Conservation (phyloP, 2,888 invertebrate genomes). For the Exocentrus adspersus region DNA sequence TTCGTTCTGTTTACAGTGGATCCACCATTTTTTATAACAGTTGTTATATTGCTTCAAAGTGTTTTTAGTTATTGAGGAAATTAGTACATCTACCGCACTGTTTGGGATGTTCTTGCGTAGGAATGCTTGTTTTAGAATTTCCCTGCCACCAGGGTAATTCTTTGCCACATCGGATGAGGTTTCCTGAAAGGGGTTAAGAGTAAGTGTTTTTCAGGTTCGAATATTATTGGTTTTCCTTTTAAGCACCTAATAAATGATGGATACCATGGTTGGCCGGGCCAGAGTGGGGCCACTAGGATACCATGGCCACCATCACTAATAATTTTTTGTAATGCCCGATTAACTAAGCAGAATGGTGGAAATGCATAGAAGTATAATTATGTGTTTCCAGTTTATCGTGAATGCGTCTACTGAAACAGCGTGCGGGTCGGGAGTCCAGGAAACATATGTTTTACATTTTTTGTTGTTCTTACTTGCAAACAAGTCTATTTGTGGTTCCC, state of each 20-base stretch:
- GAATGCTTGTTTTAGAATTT: slow-evolving; percentile 44
- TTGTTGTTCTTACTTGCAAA: slow-evolving; percentile 32
- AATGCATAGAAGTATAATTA: neutral
- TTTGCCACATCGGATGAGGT: slow-evolving; percentile 41
- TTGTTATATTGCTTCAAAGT: slow-evolving; percentile 43
- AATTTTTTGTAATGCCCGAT: slow-evolving; percentile 50
- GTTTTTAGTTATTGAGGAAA: slow-evolving; percentile 36
- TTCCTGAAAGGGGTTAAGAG: slow-evolving; percentile 47
- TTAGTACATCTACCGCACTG: slow-evolving; percentile 30
- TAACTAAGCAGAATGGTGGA: slow-evolving; percentile 45
- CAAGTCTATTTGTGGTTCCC: neutral
- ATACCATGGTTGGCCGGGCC: slow-evolving; percentile 43
- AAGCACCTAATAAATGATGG: slow-evolving; percentile 43
- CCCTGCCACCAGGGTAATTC: slow-evolving; percentile 49
- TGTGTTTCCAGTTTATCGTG: slow-evolving; percentile 35
- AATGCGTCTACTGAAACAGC: slow-evolving; percentile 47
- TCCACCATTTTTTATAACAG: neutral
- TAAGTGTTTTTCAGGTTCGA: slow-evolving; percentile 42
- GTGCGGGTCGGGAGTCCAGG: slow-evolving; percentile 45
- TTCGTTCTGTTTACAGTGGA: neutral
- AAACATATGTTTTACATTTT: slow-evolving; percentile 48
- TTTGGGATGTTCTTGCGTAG: slow-evolving; percentile 33
- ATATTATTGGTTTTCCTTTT: slow-evolving; percentile 33
- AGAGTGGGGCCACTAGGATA: slow-evolving; percentile 48
- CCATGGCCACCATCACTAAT: slow-evolving; percentile 47